phyloP scores from a whole-genome alignment of 1,140 invertebrate species.

The Leptinotarsa lineolata region DNA sequence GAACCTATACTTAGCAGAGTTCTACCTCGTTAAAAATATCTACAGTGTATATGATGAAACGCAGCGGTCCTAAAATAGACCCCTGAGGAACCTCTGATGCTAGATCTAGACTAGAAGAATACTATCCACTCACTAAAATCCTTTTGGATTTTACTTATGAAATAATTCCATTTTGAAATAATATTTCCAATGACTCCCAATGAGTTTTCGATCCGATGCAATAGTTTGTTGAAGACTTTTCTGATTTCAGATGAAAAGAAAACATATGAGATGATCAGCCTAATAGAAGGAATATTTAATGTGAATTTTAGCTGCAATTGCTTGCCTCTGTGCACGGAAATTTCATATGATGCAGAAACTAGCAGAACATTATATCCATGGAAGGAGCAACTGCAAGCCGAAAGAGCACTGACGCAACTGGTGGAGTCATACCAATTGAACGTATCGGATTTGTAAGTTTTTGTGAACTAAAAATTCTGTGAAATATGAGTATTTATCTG shows the following conservation, averaged over 20 bases:
- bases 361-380: conserved; percentile 62
- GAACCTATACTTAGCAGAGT: no score
- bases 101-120: no score
- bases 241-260: background rate
- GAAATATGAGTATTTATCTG: no score
- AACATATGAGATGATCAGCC: background rate
- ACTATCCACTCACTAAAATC: no score
- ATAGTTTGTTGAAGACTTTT: background rate
- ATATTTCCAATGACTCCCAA: no score
- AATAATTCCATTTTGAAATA: no score
- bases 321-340: conserved; percentile 66
- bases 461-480: background rate
- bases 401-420: background rate
- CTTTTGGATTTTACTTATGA: no score
- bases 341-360: conserved; percentile 67
- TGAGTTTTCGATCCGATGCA: no score
- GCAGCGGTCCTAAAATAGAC: no score
- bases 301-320: conserved; percentile 60
- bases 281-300: background rate
- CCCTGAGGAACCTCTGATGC: no score
- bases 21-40: no score
- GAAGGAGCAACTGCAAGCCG: conserved; percentile 6
- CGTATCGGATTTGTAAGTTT: background rate
- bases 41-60: no score
- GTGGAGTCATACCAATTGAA: background rate